Evolutionary conservation across 1,140 invertebrate genomes (phyloP).

Genomic region (Pinna nobilis): DNA sequence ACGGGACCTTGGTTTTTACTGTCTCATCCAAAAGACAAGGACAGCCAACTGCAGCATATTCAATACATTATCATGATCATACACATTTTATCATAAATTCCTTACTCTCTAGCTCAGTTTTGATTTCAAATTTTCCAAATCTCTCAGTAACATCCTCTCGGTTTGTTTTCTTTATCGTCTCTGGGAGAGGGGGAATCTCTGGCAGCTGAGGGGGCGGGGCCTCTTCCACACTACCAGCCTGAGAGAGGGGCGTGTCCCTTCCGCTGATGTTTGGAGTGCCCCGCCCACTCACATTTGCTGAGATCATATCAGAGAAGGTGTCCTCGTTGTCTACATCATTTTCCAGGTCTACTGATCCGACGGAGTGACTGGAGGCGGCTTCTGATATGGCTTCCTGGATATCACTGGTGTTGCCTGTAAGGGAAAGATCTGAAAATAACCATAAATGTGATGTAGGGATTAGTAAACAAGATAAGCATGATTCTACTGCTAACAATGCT

Average conservation of each 20-base stretch:
- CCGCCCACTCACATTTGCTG: conserved; percentile 90
- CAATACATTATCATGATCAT: too few species aligned
- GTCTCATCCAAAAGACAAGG: too few species aligned
- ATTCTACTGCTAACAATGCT: too few species aligned
- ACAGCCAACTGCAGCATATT: too few species aligned
- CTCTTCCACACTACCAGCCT: conserved; percentile 65
- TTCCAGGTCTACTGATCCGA: conserved; percentile 87
- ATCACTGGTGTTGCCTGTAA: conserved; percentile 89
- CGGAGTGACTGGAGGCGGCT: conserved; percentile 94
- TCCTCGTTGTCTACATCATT: conserved; percentile 85
- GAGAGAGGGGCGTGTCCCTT: conserved; percentile 94
- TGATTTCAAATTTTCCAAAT: conserved; percentile 94
- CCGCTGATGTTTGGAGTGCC: conserved; percentile 88
- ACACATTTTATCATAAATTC: neutral
- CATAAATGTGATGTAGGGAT: neutral
- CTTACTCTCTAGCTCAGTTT: conserved; percentile 30
- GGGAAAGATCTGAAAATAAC: conserved; percentile 23
- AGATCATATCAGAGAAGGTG: conserved; percentile 95
- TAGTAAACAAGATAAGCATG: too few species aligned
- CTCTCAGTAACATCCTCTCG: conserved; percentile 94
- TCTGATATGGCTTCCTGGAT: conserved; percentile 96
- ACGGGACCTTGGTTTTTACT: too few species aligned
- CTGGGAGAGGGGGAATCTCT: conserved; percentile 76
- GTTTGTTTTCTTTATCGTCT: conserved; percentile 81
- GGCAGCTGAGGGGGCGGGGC: conserved; percentile 74